Conservation (phyloP, 2,797 vertebrate species). For the Pachyuromys duprasi region DNA sequence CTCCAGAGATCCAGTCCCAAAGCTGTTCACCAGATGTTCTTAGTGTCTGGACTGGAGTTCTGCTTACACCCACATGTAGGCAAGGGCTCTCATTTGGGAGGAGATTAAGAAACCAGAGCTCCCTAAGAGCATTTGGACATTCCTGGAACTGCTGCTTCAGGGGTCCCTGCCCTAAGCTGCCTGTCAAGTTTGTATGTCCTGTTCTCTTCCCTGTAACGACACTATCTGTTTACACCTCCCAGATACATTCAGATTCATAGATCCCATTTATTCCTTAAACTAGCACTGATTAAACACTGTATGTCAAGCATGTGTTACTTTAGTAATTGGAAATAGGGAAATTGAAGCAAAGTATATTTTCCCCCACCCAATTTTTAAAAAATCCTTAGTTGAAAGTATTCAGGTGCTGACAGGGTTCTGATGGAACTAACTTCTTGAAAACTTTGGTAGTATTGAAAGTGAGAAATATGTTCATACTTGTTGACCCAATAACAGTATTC, state of each 20-base stretch:
- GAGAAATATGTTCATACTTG: not conserved
- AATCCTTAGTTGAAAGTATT: conserved; percentile 37
- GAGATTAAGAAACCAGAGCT: not conserved
- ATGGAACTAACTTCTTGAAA: conserved; percentile 24
- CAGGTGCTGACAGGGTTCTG: not conserved
- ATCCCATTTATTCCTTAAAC: conserved; percentile 48
- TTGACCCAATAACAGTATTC: conserved; percentile 20
- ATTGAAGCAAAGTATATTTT: conserved; percentile 19
- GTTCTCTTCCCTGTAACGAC: not conserved
- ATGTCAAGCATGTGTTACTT: not conserved
- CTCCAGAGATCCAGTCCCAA: not conserved
- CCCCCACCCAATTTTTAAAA: not conserved
- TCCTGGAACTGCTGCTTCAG: not conserved
- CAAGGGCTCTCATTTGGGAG: not conserved
- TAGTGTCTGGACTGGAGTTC: not conserved
- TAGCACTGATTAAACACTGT: not conserved
- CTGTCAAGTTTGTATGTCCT: not conserved
- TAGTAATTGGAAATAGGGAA: conserved; percentile 54
- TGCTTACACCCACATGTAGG: not conserved
- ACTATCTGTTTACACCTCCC: conserved; percentile 44
- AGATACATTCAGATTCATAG: not conserved
- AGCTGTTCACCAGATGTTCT: not conserved
- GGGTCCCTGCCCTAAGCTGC: not conserved
- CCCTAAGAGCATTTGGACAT: not conserved
- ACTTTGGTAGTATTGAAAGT: conserved; percentile 10